A percentile compares a stretch with the other conserved stretches of the same genome.
phyloP scores from a whole-genome alignment of 1,140 invertebrate species.

The Coenobita brevimanus region DNA sequence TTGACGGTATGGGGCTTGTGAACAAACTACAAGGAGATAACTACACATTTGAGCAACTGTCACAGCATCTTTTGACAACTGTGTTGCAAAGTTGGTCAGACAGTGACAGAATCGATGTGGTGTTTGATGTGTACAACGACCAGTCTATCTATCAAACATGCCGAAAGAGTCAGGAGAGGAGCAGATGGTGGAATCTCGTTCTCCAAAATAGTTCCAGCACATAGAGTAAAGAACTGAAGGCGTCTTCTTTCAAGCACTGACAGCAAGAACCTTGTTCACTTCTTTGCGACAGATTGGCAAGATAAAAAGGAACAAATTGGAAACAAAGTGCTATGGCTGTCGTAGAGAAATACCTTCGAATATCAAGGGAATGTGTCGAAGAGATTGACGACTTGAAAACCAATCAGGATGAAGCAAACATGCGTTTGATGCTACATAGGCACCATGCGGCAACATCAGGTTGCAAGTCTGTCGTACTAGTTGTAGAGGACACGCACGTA shows the following conservation, averaged over 20 bases:
- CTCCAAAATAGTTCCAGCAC: conserved; percentile 8
- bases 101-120: too few relatives aligned
- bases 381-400: background rate
- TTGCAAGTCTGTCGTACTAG: background rate
- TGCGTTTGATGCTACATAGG: conserved; percentile 4
- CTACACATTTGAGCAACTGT: too few relatives aligned
- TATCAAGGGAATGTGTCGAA: background rate
- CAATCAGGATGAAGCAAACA: background rate
- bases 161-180: conserved; percentile 26
- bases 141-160: conserved; percentile 34
- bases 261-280: background rate
- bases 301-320: conserved; percentile 11
- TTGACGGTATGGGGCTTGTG: too few relatives aligned
- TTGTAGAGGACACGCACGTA: conserved; percentile 20
- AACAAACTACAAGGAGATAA: too few relatives aligned
- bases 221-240: conserved; percentile 24
- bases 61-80: too few relatives aligned
- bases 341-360: background rate
- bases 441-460: background rate
- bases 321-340: background rate
- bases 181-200: conserved; percentile 24
- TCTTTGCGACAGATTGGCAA: conserved; percentile 5
- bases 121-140: conserved; percentile 27
- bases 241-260: conserved; percentile 16
- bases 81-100: too few relatives aligned